Conservation (phyloP, 2,113 vertebrate species). For the Misgurnus anguillicaudatus region DNA sequence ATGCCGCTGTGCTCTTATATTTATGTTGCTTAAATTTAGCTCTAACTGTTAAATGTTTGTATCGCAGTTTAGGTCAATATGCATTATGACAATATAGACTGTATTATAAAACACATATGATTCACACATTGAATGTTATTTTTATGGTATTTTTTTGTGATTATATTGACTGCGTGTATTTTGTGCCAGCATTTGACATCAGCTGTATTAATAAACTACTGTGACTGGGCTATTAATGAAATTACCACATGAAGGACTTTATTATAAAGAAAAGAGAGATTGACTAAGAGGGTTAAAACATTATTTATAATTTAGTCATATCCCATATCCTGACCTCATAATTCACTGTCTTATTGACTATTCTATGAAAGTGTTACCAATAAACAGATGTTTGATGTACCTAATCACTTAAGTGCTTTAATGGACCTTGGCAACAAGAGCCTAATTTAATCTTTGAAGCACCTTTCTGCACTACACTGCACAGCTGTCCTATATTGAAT, state of each 20-base stretch:
- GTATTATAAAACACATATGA: too few species aligned
- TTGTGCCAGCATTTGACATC: too few species aligned
- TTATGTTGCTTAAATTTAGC: too few species aligned
- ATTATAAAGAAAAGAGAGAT: background rate
- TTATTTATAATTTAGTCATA: constrained; percentile 4
- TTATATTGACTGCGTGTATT: background rate
- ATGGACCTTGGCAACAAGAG: background rate
- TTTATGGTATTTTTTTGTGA: background rate
- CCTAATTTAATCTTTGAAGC: constrained; percentile 10
- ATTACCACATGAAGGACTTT: background rate
- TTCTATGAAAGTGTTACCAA: constrained; percentile 35
- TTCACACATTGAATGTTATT: too few species aligned
- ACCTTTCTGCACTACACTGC: background rate
- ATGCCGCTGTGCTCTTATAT: too few species aligned
- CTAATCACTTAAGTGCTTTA: constrained; percentile 30
- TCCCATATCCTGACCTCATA: background rate
- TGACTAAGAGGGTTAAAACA: constrained; percentile 37
- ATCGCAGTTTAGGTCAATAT: too few species aligned
- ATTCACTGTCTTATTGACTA: background rate
- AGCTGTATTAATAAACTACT: too few species aligned
- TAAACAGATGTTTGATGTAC: constrained; percentile 15
- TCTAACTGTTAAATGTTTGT: too few species aligned
- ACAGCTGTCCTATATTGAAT: background rate
- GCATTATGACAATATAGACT: too few species aligned
- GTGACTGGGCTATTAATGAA: background rate